Evolutionary conservation across 2,797 vertebrate genomes (phyloP).

Genomic region (Urosaurus nigricauda): DNA sequence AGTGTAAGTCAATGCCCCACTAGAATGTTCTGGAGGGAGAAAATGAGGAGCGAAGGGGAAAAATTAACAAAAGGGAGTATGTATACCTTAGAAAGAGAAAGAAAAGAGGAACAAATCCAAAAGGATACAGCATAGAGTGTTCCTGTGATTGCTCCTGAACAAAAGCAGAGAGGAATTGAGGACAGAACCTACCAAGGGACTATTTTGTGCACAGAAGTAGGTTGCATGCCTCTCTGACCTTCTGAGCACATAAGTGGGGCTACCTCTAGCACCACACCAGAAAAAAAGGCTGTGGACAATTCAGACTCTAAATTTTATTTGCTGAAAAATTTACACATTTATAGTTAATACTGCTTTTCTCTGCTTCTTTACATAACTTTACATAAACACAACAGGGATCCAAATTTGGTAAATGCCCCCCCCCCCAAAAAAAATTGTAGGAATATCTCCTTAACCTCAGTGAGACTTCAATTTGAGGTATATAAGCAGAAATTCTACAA

Average conservation of each 20-base stretch:
- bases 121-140: neutral
- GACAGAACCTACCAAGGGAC: neutral
- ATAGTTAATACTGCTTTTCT: neutral
- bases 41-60: neutral
- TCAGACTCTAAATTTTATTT: neutral
- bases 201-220: neutral
- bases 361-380: neutral
- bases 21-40: too few species aligned
- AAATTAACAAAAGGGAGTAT: neutral
- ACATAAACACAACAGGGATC: conserved; percentile 15
- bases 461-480: neutral
- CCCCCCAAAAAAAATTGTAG: neutral
- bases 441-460: neutral
- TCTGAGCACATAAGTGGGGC: neutral
- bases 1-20: too few species aligned
- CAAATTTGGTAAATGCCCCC: conserved; percentile 2
- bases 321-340: neutral
- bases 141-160: neutral
- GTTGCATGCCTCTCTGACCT: neutral
- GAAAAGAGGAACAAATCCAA: neutral
- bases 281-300: neutral
- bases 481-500: conserved; percentile 22
- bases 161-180: neutral
- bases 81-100: neutral
- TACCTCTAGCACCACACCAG: neutral